phyloP scores from a whole-genome alignment of 2,888 invertebrate genomes.

The Podabrus alpinus region DNA sequence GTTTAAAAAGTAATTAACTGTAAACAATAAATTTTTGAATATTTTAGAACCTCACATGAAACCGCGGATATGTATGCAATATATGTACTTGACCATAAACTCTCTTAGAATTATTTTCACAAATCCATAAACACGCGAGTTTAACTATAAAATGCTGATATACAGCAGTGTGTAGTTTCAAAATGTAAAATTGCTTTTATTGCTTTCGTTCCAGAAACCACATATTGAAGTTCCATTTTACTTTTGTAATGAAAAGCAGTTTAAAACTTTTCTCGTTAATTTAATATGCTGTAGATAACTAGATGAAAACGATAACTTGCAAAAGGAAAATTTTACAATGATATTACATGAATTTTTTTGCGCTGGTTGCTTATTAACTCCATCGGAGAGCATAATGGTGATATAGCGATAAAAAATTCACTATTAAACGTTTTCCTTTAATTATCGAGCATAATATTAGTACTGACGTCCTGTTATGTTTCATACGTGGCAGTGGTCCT shows the following conservation, averaged over 20 bases:
- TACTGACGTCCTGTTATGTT: too few species aligned
- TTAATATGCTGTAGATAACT: not conserved
- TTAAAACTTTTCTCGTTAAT: slow-evolving; percentile 13
- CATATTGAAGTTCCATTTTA: slow-evolving; percentile 10
- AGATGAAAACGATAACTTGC: not conserved
- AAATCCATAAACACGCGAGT: not conserved
- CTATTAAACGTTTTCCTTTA: not conserved
- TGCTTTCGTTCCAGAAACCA: not conserved
- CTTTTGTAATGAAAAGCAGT: slow-evolving; percentile 7
- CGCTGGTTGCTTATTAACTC: not conserved
- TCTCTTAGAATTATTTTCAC: not conserved
- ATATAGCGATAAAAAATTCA: not conserved
- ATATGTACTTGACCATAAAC: not conserved
- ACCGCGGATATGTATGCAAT: not conserved
- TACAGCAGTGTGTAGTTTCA: not conserved
- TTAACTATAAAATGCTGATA: not conserved
- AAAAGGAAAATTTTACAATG: slow-evolving; percentile 7
- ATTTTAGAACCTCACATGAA: not conserved
- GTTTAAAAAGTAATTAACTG: not conserved
- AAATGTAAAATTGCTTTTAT: not conserved
- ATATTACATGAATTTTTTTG: not conserved
- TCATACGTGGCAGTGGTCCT: too few species aligned
- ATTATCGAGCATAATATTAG: not conserved
- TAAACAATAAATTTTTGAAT: not conserved
- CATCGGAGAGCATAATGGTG: not conserved